A percentile compares a stretch with the other conserved stretches of the same genome.
These are phyloP conservation scores for Serinus canaria DNA, from an alignment of 2,113 vertebrate species.

Conservation along the genomic window DNA sequence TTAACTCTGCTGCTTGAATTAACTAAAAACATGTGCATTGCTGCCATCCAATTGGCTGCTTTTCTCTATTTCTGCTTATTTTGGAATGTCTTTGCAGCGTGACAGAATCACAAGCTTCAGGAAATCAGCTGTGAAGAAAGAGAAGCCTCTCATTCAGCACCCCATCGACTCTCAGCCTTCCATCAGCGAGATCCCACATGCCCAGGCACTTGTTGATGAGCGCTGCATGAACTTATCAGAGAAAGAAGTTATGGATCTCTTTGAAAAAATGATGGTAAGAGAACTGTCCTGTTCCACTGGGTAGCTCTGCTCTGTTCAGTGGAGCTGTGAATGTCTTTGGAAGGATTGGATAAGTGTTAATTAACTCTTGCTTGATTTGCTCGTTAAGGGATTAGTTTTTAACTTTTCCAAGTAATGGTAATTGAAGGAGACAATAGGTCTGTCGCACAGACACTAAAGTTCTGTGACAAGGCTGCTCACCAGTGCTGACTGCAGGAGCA, in stretches of 20 bases:
- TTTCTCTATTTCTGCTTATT: constrained; percentile 2
- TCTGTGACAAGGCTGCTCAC: neutral
- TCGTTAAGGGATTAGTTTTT: neutral
- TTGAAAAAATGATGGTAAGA: constrained; percentile 99
- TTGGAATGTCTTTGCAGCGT: constrained; percentile 80
- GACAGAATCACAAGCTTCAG: constrained; percentile 96
- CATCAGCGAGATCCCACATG: constrained; percentile 83
- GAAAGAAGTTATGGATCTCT: constrained; percentile 96
- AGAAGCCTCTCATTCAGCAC: constrained; percentile 94
- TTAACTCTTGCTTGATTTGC: neutral
- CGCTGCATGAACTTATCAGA: constrained; percentile 93
- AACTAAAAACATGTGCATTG: constrained; percentile 6
- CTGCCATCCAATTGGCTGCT: neutral
- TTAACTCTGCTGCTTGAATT: constrained; percentile 60
- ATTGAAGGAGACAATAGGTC: neutral
- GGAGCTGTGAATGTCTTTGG: neutral
- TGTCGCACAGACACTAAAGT: neutral
- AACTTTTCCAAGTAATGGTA: neutral
- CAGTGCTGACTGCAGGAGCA: neutral
- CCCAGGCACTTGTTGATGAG: constrained; percentile 89
- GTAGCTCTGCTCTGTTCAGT: neutral
- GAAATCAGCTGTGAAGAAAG: constrained; percentile 87
- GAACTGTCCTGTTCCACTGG: neutral
- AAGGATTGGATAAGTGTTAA: neutral
- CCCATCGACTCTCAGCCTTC: constrained; percentile 85